Percentiles rank a stretch among this genome's conserved stretches.
phyloP scores from a whole-genome alignment of 2,797 vertebrate species.

The Limosa lapponica region DNA sequence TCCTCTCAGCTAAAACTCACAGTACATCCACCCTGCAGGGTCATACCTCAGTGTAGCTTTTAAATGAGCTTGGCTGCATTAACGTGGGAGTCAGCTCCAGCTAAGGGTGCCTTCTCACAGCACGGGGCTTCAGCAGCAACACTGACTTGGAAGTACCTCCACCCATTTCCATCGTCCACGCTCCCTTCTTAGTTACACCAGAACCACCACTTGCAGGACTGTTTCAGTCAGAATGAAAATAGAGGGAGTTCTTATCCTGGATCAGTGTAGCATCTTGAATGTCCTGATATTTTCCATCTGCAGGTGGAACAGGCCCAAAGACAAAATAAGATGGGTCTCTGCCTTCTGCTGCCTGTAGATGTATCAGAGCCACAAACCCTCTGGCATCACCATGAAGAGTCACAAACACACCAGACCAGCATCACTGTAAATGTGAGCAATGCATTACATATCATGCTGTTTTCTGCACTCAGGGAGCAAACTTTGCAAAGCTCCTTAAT shows the following conservation, averaged over 20 bases:
- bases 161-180: neutral
- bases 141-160: neutral
- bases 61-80: neutral
- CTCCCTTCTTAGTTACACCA: neutral
- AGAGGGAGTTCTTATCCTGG: neutral
- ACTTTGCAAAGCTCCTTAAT: neutral
- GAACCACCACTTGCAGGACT: neutral
- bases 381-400: neutral
- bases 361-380: neutral
- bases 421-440: neutral
- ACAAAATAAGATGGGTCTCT: neutral
- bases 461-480: neutral
- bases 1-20: neutral
- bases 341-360: neutral
- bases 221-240: neutral
- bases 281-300: neutral
- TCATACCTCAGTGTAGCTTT: neutral
- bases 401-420: neutral
- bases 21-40: neutral
- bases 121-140: neutral
- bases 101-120: neutral
- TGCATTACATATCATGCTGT: neutral
- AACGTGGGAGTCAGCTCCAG: neutral
- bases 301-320: neutral
- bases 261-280: neutral